A percentile compares a stretch with the other conserved stretches of the same genome.
phyloP scores from a whole-genome alignment of 2,888 invertebrate genomes.

The Caenorhabditis drosophilae region DNA sequence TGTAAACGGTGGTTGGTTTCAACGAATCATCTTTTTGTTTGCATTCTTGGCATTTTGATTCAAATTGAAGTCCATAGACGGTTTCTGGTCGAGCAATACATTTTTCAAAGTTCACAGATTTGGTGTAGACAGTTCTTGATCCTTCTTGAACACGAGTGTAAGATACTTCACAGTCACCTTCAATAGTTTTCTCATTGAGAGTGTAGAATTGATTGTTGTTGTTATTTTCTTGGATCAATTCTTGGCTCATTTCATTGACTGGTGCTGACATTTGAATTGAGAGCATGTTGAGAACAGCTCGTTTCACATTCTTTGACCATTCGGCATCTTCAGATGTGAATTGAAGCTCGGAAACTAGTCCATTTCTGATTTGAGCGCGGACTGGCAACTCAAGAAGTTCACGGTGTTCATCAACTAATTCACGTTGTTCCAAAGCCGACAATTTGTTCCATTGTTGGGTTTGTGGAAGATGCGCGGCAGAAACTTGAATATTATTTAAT shows the following conservation, averaged over 20 bases:
- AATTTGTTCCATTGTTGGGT: conserved; percentile 17
- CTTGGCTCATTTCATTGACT: not conserved
- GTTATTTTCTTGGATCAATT: not conserved
- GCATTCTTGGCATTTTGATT: conserved; percentile 24
- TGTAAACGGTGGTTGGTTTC: conserved; percentile 25
- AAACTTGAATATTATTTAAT: conserved; percentile 18
- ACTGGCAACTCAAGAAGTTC: conserved; percentile 47
- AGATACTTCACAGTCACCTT: conserved; percentile 56
- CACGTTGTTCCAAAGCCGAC: conserved; percentile 45
- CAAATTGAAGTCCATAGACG: conserved; percentile 28
- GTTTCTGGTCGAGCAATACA: conserved; percentile 64
- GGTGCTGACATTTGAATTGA: conserved; percentile 15
- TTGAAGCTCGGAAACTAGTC: conserved; percentile 50
- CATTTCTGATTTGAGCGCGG: conserved; percentile 52
- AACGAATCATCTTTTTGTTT: conserved; percentile 13
- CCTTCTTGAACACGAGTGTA: conserved; percentile 29
- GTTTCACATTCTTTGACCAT: conserved; percentile 64
- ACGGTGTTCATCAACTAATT: conserved; percentile 35
- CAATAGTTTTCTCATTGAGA: conserved; percentile 42
- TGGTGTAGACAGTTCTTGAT: conserved; percentile 19
- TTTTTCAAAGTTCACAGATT: conserved; percentile 70
- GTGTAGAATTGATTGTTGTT: conserved; percentile 16
- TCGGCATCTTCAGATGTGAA: conserved; percentile 40
- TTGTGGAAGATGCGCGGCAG: conserved; percentile 19
- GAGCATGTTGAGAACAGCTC: conserved; percentile 56